Percentiles rank a stretch among this genome's conserved stretches.
These are phyloP conservation scores for Pristis pectinata DNA, from an alignment of 2,797 vertebrate genomes.

Conservation along the genomic window DNA sequence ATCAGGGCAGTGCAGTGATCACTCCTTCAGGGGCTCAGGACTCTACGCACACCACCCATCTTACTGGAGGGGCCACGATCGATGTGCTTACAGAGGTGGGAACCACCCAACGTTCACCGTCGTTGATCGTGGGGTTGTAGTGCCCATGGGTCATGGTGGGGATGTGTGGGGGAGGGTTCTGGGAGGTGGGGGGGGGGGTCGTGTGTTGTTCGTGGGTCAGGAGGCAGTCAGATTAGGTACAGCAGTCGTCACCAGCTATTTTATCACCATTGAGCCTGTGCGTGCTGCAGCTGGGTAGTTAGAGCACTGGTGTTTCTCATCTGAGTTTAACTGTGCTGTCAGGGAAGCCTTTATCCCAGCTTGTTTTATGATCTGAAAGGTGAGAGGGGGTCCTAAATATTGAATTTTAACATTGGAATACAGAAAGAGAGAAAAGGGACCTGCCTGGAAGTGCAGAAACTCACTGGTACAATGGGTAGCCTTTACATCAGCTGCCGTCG, in stretches of 20 bases:
- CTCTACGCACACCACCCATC: not conserved
- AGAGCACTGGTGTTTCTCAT: conserved; percentile 5
- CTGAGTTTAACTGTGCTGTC: not conserved
- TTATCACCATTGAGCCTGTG: not conserved
- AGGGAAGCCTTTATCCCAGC: not conserved
- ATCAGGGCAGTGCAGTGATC: not conserved
- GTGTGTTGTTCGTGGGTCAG: not conserved
- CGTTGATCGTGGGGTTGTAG: not conserved
- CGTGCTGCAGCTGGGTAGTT: not conserved
- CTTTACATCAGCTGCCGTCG: not conserved
- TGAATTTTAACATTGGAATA: conserved; percentile 19
- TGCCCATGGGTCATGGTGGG: not conserved
- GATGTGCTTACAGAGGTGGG: not conserved
- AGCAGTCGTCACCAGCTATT: not conserved
- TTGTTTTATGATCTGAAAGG: conserved; percentile 34
- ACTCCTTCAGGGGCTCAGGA: not conserved
- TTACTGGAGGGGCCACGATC: no score
- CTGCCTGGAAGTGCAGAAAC: not conserved
- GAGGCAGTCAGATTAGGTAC: not conserved
- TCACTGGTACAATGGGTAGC: not conserved
- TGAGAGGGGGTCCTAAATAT: not conserved
- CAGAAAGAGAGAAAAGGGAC: not conserved
- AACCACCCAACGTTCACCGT: not conserved
- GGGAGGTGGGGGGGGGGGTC: not conserved
- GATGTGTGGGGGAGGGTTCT: not conserved